phyloP scores from a whole-genome alignment of 2,113 vertebrate genomes.

The Entomyzon cyanotis region DNA sequence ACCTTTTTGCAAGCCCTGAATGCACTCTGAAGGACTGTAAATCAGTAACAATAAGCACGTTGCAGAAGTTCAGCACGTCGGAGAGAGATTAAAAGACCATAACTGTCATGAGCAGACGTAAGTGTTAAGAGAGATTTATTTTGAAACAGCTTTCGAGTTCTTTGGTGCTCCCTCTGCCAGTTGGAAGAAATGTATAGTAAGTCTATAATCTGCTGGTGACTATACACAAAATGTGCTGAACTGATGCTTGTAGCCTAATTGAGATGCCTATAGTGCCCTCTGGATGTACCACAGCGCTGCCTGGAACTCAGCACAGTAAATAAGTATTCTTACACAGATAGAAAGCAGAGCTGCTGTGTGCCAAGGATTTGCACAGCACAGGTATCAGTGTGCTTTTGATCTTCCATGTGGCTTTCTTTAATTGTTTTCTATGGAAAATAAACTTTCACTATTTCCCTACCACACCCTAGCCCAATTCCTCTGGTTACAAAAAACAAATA shows the following conservation, averaged over 20 bases:
- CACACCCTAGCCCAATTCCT: not conserved
- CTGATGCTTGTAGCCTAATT: not conserved
- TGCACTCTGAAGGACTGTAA: not conserved
- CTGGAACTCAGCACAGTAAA: not conserved
- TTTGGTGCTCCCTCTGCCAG: not conserved
- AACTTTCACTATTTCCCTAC: not conserved
- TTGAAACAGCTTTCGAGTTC: not conserved
- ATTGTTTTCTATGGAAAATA: not conserved
- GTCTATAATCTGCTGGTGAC: not conserved
- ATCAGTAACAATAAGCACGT: fast-evolving
- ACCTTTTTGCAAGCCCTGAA: not conserved
- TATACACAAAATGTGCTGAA: not conserved
- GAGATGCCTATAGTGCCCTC: not conserved
- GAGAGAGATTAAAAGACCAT: not conserved
- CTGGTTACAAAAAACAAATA: not conserved
- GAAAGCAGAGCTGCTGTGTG: not conserved
- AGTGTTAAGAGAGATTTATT: not conserved
- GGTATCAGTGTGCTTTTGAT: not conserved
- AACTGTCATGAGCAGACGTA: not conserved
- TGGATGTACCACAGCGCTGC: not conserved
- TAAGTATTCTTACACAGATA: not conserved
- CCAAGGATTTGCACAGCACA: not conserved
- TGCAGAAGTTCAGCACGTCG: not conserved
- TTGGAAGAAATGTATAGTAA: not conserved
- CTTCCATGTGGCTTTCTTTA: not conserved